A percentile compares a stretch with the other conserved stretches of the same genome.
phyloP scores from a whole-genome alignment of 1,140 invertebrate species.

The Neodiprion fabricii region DNA sequence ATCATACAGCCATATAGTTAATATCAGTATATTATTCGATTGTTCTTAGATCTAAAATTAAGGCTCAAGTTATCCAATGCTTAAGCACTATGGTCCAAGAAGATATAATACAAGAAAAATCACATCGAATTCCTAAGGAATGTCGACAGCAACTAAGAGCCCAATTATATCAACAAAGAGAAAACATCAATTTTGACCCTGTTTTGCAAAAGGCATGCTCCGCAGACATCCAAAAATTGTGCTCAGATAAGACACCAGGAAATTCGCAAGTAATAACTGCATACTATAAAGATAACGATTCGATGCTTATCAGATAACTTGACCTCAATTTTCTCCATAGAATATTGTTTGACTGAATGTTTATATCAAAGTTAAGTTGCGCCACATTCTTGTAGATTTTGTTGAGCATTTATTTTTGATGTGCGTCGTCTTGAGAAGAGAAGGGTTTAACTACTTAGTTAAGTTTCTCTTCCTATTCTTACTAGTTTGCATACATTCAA shows the following conservation, averaged over 20 bases:
- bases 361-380: background rate
- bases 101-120: constrained; percentile 81
- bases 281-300: constrained; percentile 6
- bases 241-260: constrained; percentile 75
- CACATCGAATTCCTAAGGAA: constrained; percentile 80
- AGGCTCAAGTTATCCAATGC: constrained; percentile 88
- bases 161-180: constrained; percentile 88
- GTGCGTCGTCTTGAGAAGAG: no score
- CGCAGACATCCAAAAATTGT: constrained; percentile 79
- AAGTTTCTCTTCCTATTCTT: background rate
- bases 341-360: background rate
- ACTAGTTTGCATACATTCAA: no score
- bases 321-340: background rate
- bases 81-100: constrained; percentile 89
- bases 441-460: background rate
- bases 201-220: constrained; percentile 76
- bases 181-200: constrained; percentile 86
- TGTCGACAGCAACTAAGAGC: constrained; percentile 88
- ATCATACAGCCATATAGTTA: background rate
- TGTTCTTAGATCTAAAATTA: constrained; percentile 71
- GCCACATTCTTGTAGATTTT: background rate
- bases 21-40: constrained; percentile 6
- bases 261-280: constrained; percentile 73
- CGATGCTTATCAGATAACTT: constrained; percentile 8
- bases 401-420: background rate